Conservation (phyloP, 1,140 invertebrate genomes). For the Drosophila jambulina region DNA sequence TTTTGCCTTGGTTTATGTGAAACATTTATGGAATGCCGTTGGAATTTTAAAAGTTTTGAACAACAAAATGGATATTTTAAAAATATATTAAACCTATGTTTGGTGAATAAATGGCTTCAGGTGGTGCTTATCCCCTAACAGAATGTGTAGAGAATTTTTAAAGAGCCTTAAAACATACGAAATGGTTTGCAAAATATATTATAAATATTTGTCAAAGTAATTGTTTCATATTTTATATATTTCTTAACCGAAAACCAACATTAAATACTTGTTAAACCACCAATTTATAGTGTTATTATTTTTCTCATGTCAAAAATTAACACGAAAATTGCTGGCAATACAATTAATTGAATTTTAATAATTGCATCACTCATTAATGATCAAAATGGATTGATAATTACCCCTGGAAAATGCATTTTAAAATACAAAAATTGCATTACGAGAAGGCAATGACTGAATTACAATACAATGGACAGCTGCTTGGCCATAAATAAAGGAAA, state of each 20-base stretch:
- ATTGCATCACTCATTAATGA: conserved; percentile 8
- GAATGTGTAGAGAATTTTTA: neutral
- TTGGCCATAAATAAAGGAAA: neutral
- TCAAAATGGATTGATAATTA: conserved; percentile 15
- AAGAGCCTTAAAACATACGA: neutral
- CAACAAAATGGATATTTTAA: neutral
- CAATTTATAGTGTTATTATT: neutral
- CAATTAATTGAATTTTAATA: conserved; percentile 14
- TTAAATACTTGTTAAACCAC: neutral
- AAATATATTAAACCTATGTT: neutral
- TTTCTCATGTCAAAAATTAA: neutral
- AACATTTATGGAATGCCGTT: conserved; percentile 5
- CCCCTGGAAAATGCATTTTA: conserved; percentile 1
- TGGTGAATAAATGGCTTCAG: neutral
- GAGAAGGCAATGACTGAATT: neutral
- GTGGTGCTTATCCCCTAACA: neutral
- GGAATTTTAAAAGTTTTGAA: neutral
- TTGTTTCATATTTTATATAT: neutral
- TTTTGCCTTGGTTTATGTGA: conserved; percentile 16
- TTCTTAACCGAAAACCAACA: neutral
- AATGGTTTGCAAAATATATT: neutral
- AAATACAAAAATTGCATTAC: conserved; percentile 1
- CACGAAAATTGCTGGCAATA: neutral
- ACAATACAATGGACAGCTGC: neutral
- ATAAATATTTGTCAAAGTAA: neutral